Conservation (phyloP, 2,888 invertebrate species). For the Drosophila antonietae region DNA sequence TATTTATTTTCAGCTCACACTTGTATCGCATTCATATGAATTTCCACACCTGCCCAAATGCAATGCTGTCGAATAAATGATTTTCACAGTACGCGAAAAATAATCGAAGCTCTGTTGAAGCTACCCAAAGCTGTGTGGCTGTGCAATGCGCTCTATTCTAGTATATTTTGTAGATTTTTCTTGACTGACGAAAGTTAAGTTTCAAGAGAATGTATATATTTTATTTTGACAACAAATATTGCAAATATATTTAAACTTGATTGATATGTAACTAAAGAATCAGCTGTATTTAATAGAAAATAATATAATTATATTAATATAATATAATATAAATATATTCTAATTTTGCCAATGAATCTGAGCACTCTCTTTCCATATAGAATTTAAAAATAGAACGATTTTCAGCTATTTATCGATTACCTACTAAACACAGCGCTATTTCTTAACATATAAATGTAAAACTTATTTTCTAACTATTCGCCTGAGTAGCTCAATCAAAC, state of each 20-base stretch:
- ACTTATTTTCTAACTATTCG: neutral
- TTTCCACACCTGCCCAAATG: constrained; percentile 3
- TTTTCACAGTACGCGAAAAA: neutral
- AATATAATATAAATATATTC: too few relatives aligned
- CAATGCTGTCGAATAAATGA: constrained; percentile 7
- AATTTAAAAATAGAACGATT: too few relatives aligned
- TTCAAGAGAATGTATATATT: neutral
- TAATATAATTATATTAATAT: neutral
- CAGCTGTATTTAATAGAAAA: too few relatives aligned
- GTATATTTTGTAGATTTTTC: neutral
- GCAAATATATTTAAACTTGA: too few relatives aligned
- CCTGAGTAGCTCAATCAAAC: constrained; percentile 45
- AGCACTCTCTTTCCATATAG: too few relatives aligned
- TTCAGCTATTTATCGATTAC: neutral
- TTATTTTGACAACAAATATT: too few relatives aligned
- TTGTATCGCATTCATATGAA: constrained; percentile 1
- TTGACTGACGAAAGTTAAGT: too few relatives aligned
- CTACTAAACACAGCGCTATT: too few relatives aligned
- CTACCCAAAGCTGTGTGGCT: neutral
- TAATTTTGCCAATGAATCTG: too few relatives aligned
- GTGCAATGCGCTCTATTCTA: neutral
- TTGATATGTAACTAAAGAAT: too few relatives aligned
- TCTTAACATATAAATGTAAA: neutral
- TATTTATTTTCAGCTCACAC: constrained; percentile 23
- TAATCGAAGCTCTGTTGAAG: neutral